Evolutionary conservation across 2,113 vertebrate genomes (phyloP).

Genomic region (Speoplatyrhinus poulsoni): DNA sequence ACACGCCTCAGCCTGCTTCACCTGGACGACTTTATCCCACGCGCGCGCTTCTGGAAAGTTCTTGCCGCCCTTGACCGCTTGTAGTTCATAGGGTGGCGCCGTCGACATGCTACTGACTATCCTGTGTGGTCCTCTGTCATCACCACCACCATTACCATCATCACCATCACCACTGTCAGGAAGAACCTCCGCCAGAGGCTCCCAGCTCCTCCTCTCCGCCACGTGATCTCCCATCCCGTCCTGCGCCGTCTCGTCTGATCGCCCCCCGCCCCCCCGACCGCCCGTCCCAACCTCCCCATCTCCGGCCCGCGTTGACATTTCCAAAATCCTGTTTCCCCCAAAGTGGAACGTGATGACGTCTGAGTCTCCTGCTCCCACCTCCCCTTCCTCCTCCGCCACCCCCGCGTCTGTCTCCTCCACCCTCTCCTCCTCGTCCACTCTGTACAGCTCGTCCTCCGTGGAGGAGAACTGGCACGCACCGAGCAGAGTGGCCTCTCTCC

Average conservation of each 20-base stretch:
- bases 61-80: not conserved
- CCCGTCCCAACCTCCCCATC: not conserved
- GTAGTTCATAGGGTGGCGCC: slow-evolving; percentile 19
- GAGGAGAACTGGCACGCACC: slow-evolving; percentile 61
- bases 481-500: slow-evolving; percentile 49
- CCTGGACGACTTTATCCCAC: slow-evolving; percentile 2
- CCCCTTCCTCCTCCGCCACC: not conserved
- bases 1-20: not conserved
- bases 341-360: too few relatives aligned
- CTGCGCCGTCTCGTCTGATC: slow-evolving; percentile 4
- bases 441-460: slow-evolving; percentile 61
- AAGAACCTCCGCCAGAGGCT: too few relatives aligned
- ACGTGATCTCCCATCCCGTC: not conserved
- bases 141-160: slow-evolving; percentile 34
- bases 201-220: not conserved
- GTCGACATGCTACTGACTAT: slow-evolving; percentile 66
- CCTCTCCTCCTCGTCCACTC: slow-evolving; percentile 22
- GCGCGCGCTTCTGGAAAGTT: not conserved
- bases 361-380: not conserved
- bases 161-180: too few relatives aligned
- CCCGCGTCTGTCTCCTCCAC: not conserved
- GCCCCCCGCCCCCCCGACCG: slow-evolving; percentile 20
- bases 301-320: too few relatives aligned
- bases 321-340: not conserved
- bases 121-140: slow-evolving; percentile 50